Evolutionary conservation across 2,888 invertebrate genomes (phyloP).

Genomic region (Temnothorax ravouxi): DNA sequence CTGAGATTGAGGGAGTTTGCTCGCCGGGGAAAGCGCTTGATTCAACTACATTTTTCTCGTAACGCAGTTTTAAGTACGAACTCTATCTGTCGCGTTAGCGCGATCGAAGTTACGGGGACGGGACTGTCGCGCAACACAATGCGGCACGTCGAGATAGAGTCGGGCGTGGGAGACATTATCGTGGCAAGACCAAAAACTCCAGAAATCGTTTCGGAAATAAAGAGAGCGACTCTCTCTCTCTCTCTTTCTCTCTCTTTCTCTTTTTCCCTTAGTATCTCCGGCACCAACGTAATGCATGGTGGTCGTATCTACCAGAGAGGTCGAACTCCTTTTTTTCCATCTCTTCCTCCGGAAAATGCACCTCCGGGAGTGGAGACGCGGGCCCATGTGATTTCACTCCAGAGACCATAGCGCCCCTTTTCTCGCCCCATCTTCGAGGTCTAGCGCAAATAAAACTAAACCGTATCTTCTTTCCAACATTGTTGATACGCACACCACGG

Average conservation of each 20-base stretch:
- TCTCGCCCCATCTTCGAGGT: conserved; percentile 25
- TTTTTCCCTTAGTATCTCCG: conserved; percentile 25
- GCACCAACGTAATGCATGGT: conserved; percentile 10
- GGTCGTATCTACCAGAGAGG: conserved; percentile 39
- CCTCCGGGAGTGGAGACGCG: conserved; percentile 32
- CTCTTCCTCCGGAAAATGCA: conserved; percentile 43
- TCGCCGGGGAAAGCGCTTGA: conserved; percentile 22
- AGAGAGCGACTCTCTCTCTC: conserved; percentile 26
- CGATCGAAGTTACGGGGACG: conserved; percentile 30
- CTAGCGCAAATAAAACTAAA: conserved; percentile 39
- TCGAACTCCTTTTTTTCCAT: conserved; percentile 37
- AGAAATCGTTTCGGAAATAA: conserved; percentile 41
- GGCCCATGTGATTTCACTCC: conserved; percentile 51
- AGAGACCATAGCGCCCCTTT: conserved; percentile 28
- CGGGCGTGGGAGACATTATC: conserved; percentile 38
- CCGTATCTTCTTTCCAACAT: neutral
- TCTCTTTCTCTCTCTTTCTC: too few species aligned
- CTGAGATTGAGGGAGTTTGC: conserved; percentile 30
- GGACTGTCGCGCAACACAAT: conserved; percentile 23
- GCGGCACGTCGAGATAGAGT: conserved; percentile 27
- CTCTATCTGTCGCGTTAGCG: conserved; percentile 44
- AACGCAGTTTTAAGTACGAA: conserved; percentile 47
- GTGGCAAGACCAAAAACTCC: conserved; percentile 34
- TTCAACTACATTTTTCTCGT: conserved; percentile 50
- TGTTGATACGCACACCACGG: neutral